A percentile compares a stretch with the other conserved stretches of the same genome.
phyloP scores from a whole-genome alignment of 1,140 invertebrate species.

The Dendrolimus kikuchii region DNA sequence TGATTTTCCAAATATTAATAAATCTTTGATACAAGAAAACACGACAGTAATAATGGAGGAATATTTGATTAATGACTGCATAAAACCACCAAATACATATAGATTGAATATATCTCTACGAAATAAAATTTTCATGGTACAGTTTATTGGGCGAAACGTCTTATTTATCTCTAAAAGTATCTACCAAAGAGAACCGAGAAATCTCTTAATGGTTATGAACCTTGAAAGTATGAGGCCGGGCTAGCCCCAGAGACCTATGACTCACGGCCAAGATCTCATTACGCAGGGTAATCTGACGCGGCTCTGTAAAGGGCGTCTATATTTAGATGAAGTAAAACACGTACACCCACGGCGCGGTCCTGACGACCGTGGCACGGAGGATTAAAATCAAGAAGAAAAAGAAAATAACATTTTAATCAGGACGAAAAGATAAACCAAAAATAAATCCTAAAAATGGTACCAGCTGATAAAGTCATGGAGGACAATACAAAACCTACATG shows the following conservation, averaged over 20 bases:
- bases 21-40: too few species aligned
- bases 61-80: too few species aligned
- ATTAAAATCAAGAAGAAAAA: too few species aligned
- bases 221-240: constrained; percentile 39
- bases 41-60: too few species aligned
- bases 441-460: too few species aligned
- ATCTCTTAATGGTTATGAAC: constrained; percentile 38
- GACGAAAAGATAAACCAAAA: too few species aligned
- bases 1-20: too few species aligned
- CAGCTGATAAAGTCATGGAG: too few species aligned
- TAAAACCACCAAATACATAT: not conserved
- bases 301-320: constrained; percentile 23
- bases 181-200: constrained; percentile 29
- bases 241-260: constrained; percentile 47
- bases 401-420: too few species aligned
- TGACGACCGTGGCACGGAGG: too few species aligned
- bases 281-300: constrained; percentile 43
- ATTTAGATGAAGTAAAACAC: constrained; percentile 15
- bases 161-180: constrained; percentile 23
- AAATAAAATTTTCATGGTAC: constrained; percentile 17
- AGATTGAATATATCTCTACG: constrained; percentile 3
- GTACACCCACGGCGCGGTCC: not conserved
- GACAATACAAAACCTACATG: too few species aligned
- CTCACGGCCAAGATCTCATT: constrained; percentile 49
- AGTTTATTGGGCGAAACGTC: constrained; percentile 17